These are phyloP conservation scores for Tachina lurida DNA, from an alignment of 2,888 invertebrate genomes.

Conservation along the genomic window DNA sequence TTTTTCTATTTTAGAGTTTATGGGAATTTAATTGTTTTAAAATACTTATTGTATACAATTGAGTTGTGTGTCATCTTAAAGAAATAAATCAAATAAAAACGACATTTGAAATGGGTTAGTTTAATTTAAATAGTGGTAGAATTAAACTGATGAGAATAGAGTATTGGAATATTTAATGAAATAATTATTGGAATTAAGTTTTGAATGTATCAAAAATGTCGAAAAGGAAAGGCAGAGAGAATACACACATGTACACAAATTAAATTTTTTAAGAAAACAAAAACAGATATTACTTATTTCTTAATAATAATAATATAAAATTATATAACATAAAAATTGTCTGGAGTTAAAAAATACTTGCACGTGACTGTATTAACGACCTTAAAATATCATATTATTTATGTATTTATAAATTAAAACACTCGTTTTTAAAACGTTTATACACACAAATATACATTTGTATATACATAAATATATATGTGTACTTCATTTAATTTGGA, in stretches of 20 bases:
- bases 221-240: no score
- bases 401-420: constrained; percentile 3
- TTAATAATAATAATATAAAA: not conserved
- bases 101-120: constrained; percentile 81
- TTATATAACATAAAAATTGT: not conserved
- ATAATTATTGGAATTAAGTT: not conserved
- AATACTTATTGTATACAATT: constrained; percentile 74
- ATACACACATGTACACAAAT: not conserved
- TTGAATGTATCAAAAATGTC: not conserved
- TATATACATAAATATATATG: not conserved
- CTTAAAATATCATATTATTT: not conserved
- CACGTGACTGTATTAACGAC: constrained; percentile 2
- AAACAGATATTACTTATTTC: no score
- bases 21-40: constrained; percentile 66
- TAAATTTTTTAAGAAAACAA: not conserved
- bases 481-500: not conserved
- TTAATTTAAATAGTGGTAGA: constrained; percentile 44
- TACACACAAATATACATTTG: not conserved
- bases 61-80: constrained; percentile 73
- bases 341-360: constrained; percentile 10
- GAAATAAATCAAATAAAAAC: constrained; percentile 78
- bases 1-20: constrained; percentile 47
- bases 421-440: not conserved
- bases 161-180: not conserved
- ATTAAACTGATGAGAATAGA: constrained; percentile 13